Evolutionary conservation across 2,888 invertebrate genomes (phyloP), one percentile per base, ranked within the genome.

Genomic region (Xanthia icteritia): DNA sequence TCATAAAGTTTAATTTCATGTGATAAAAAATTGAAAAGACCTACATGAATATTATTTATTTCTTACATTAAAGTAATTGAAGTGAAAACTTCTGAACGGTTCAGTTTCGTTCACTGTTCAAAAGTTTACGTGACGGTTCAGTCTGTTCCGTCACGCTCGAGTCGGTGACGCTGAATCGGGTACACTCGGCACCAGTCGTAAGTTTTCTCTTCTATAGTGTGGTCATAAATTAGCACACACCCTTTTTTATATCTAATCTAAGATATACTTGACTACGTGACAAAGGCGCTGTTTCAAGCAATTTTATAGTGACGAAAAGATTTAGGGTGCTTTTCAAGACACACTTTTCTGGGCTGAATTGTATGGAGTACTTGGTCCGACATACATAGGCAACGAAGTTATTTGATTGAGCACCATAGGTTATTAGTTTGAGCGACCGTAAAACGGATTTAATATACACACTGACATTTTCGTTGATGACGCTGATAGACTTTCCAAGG

Each of bases 381-480:
- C 6, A n/a, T 42, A 56, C 20, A 73, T 36, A 48, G 42, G 17
- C 39, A 42, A 36, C 23, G 39, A 42, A 4, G 56, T 6, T 64
- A 54, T 58, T 69, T 56, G 20, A 70, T 73, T 79, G 84, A 84
- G 82, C 70, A 84, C 63, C 70, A 64, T 42, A 23, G 5, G 20
- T 67, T 58, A 63, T 64, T 48, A 72, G 31, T n/a, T 72, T 72
- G 77, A 82, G 60, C 54, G 36, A 66, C 4, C 27, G 8, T 54
- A 11, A 54, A 31, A 31, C 20, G 3, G 48, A 39, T 15, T 60
- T 5, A 71, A 58, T 9, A 31, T 13, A 54, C n/a, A 51, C n/a
- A 31, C 60, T 23, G 23, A 31, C 1, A 39, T 74, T 27, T 48
- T 48, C 0, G 8, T 23, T 27, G 27, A 73, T 45, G 45, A 45